Conservation (phyloP, 2,797 vertebrate genomes). For the Falco rusticolus region DNA sequence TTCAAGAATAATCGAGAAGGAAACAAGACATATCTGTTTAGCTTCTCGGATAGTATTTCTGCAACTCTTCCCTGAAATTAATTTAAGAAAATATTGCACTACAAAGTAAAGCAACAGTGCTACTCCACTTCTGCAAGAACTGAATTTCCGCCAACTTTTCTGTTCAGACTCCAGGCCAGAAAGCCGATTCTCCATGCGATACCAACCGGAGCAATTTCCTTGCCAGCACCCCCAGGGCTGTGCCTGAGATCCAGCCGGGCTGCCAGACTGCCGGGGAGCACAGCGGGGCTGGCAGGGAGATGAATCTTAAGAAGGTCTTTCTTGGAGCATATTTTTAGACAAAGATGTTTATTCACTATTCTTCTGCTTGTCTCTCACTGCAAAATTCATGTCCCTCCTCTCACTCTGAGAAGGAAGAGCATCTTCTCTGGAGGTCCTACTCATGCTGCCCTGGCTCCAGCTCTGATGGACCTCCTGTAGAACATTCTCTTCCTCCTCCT, state of each 20-base stretch:
- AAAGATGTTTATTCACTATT: background rate
- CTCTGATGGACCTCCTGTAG: background rate
- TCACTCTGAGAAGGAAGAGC: background rate
- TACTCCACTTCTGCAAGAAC: background rate
- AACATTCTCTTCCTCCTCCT: background rate
- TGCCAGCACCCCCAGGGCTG: background rate
- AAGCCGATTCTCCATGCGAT: rapidly evolving
- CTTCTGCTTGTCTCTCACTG: background rate
- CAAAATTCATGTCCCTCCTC: background rate
- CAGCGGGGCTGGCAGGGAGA: background rate
- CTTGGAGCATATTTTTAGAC: background rate
- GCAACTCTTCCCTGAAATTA: background rate
- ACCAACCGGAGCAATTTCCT: rapidly evolving
- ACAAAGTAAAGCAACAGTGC: background rate
- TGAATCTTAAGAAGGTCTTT: background rate
- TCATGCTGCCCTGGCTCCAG: background rate
- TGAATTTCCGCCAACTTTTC: background rate
- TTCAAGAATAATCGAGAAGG: background rate
- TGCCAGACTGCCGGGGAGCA: background rate
- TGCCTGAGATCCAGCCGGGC: background rate
- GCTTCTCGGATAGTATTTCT: background rate
- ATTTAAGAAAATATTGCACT: background rate
- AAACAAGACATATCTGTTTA: background rate
- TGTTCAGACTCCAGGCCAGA: background rate
- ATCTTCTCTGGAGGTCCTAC: background rate